A percentile compares a stretch with the other conserved stretches of the same genome.
Evolutionary conservation across 1,140 invertebrate genomes (phyloP).

Genomic region (Mylabris phalerata): DNA sequence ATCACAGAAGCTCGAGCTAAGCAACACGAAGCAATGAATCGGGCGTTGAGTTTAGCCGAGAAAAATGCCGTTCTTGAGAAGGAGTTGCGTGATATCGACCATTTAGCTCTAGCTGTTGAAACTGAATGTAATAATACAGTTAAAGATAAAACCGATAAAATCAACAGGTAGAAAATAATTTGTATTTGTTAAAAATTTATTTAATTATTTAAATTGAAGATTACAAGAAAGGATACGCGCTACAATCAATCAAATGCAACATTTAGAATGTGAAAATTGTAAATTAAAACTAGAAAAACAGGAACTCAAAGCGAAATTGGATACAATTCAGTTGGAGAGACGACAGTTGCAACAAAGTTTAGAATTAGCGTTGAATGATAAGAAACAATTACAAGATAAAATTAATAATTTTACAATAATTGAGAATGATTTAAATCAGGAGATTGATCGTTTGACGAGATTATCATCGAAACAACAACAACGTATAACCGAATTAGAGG

Average conservation of each 20-base stretch:
- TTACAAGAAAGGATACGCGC: conserved; percentile 46
- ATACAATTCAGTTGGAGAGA: conserved; percentile 34
- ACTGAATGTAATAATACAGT: conserved; percentile 53
- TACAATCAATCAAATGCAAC: conserved; percentile 34
- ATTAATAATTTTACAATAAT: conserved; percentile 47
- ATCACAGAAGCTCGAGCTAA: conserved; percentile 51
- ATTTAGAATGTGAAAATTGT: conserved; percentile 46
- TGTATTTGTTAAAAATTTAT: conserved; percentile 14
- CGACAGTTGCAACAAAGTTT: conserved; percentile 40
- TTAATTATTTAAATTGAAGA: conserved; percentile 13
- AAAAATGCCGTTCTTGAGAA: conserved; percentile 59
- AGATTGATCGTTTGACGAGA: conserved; percentile 44
- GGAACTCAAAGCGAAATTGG: conserved; percentile 46
- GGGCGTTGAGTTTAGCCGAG: conserved; percentile 59
- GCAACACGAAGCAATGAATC: conserved; percentile 66
- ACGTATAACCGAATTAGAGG: conserved; percentile 44
- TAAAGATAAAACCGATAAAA: conserved; percentile 36
- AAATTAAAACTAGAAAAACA: conserved; percentile 44
- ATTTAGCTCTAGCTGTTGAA: conserved; percentile 60
- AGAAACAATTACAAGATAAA: conserved; percentile 46
- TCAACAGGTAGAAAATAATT: conserved; percentile 23
- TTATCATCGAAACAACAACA: conserved; percentile 40
- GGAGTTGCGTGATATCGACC: conserved; percentile 59
- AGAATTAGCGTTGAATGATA: conserved; percentile 53
- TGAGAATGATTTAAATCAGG: conserved; percentile 46